These are phyloP conservation scores for Nicator chloris DNA, from an alignment of 2,113 vertebrate genomes.

Conservation along the genomic window DNA sequence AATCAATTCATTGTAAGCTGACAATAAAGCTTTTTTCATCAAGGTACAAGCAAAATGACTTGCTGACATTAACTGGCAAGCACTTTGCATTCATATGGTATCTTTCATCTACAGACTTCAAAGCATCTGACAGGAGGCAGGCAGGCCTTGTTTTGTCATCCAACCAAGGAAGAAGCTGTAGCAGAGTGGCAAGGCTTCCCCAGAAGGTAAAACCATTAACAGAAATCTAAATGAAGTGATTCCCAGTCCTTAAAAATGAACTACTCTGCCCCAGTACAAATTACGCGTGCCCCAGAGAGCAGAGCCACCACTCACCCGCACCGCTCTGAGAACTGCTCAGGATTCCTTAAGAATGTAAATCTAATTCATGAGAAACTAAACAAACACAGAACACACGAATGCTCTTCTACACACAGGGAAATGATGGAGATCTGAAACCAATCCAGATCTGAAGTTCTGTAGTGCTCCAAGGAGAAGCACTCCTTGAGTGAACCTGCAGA, in stretches of 20 bases:
- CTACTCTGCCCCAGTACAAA: background rate
- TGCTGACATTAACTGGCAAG: constrained; percentile 54
- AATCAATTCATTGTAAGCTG: constrained; percentile 32
- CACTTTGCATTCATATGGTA: constrained; percentile 56
- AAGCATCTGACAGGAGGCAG: constrained; percentile 50
- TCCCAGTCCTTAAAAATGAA: background rate
- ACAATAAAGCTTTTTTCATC: constrained; percentile 33
- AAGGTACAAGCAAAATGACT: constrained; percentile 50
- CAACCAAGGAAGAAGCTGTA: background rate
- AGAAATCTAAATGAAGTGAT: constrained; percentile 25
- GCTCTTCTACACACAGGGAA: background rate
- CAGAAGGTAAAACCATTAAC: constrained; percentile 39
- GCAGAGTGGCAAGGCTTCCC: background rate
- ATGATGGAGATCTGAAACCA: background rate
- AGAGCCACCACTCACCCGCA: background rate
- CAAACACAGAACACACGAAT: background rate
- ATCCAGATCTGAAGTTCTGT: background rate
- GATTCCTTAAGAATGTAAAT: constrained; percentile 29
- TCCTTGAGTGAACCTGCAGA: constrained; percentile 1
- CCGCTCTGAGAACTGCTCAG: background rate
- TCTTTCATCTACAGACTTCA: constrained; percentile 61
- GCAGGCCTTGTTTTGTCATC: constrained; percentile 4
- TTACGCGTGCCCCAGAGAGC: background rate
- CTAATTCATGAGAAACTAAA: constrained; percentile 38
- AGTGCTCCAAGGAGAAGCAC: background rate